Base-by-base conservation (phyloP, 2,113 vertebrate species). In the Aegotheles bennettii region DNA sequence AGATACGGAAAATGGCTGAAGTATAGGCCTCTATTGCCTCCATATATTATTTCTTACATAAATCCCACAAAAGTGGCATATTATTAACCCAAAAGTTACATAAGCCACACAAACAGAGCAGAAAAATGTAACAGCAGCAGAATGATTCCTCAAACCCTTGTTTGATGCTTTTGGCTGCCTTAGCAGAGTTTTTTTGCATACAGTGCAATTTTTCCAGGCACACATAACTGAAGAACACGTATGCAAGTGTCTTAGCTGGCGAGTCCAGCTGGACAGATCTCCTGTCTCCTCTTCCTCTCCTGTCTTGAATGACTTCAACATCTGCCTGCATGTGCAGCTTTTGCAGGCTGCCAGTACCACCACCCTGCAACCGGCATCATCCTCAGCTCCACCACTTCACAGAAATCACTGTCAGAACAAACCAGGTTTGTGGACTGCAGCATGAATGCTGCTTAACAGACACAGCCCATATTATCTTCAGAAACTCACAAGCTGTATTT, bases 201-300 rank as follows among this genome's bases (percentile, higher is more conserved):
- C 10, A 25, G 56, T 3, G 9, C 14, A 16, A 53, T 36, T 87
- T 71, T 56, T 43, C 14, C 25, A 83, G 31, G 18, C 31, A 16
- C 14, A 6, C 1, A 9, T 20, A 43, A 53, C 59, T n/a, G 40
- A 67, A 74, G 35, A 65, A 65, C n/a, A 70, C 0, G 0, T 15
- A n/a, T n/a, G n/a, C n/a, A n/a, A n/a, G n/a, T n/a, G n/a, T n/a
- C n/a, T n/a, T 31, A 65, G 40, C 36, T 60, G 10, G 36, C 54
- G 38, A 73, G 50, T 31, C 10, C 14, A 61, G 35, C 29, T 35
- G 35, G 63, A 33, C 28, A 60, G 25, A 61, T 29, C 24, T 28
- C 26, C 50, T 36, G 57, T 33, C 28, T 76, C 65, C 15, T 81
- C 47, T 9, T 45, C 10, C 51, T 54, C 43, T 42, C n/a, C 38